phyloP scores from a whole-genome alignment of 2,888 invertebrate genomes.

The Nemotelus nigrinus region DNA sequence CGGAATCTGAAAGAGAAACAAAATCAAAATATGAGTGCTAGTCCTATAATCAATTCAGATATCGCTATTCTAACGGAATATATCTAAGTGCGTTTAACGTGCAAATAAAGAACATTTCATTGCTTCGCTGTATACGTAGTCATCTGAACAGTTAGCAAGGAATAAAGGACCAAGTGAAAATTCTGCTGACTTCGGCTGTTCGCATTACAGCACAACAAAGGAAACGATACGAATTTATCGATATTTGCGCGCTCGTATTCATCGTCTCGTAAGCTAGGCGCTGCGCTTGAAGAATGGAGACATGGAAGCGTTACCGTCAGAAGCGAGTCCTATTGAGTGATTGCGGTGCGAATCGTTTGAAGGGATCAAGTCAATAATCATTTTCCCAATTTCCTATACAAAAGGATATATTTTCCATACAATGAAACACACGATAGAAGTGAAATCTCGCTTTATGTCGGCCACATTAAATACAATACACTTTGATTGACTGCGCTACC shows the following conservation, averaged over 20 bases:
- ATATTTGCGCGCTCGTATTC: no score
- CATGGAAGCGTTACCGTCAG: slow-evolving; percentile 43
- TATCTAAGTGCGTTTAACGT: background rate
- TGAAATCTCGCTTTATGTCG: background rate
- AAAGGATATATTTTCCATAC: slow-evolving; percentile 7
- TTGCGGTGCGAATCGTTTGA: slow-evolving; percentile 47
- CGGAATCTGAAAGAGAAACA: slow-evolving; percentile 77
- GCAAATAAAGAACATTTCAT: no score
- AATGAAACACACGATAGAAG: background rate
- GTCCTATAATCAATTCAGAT: background rate
- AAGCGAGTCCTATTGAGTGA: slow-evolving; percentile 47
- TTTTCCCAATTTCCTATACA: slow-evolving; percentile 44
- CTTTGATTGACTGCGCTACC: slow-evolving; percentile 10
- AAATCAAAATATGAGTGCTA: slow-evolving; percentile 2
- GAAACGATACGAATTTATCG: background rate
- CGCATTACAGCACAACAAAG: slow-evolving; percentile 9
- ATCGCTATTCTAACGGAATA: background rate
- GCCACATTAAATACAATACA: background rate
- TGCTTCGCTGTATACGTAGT: no score
- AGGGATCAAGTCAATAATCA: slow-evolving; percentile 48
- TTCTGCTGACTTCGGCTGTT: slow-evolving; percentile 9
- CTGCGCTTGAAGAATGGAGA: no score
- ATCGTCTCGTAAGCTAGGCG: no score
- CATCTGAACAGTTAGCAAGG: background rate
- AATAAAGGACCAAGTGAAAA: slow-evolving; percentile 4